Evolutionary conservation across 2,888 invertebrate genomes (phyloP), one percentile per base, ranked within the genome.

Genomic region (Dromius quadrimaculatus): DNA sequence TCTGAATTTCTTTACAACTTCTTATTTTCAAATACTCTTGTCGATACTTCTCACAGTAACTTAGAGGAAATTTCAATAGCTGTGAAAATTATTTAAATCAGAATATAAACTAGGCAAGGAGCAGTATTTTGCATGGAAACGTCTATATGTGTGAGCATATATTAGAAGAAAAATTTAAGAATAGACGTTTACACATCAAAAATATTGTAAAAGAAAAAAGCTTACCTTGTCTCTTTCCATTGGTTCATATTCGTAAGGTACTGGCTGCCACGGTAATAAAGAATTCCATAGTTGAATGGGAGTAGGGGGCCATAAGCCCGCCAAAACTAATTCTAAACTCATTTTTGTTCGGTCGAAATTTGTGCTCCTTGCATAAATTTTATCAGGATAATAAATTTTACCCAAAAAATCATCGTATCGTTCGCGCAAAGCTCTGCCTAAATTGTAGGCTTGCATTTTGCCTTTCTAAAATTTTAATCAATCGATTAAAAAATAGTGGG

Each of bases 281-380:
- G 80, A 76, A 74, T 86, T 86, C 88, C 89, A 89, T 71, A 84
- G 81, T 77, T 86, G 84, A 13, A 83, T 76, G 6, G 84, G 83
- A 2, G 79, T 78, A 0, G 89, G 90, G 1, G 89, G 90, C 79
- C 87, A 92, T 19, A 92, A 78, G 0, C 88, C 91, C 0, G 90
- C 88, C 63, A 91, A 81, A 2, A 90, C 88, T 13, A 89, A 82
- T 73, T 89, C 83, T 0, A 89, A 89, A 2, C 90, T 90, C 85
- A 90, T 90, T 81, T 92, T 86, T 0, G 92, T 92, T 54, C 92
- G 84, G 64, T 89, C 88, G 76, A 85, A 88, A 77, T 89, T 87
- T 0, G 91, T 90, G 34, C 89, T 89, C 36, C 87, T 82, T 47
- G 86, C 81, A 6, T 78, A 78, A 2, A 85, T 78, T 79, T 89